Evolutionary conservation across 2,888 invertebrate genomes (phyloP).

Genomic region (Antheraea yamamai): DNA sequence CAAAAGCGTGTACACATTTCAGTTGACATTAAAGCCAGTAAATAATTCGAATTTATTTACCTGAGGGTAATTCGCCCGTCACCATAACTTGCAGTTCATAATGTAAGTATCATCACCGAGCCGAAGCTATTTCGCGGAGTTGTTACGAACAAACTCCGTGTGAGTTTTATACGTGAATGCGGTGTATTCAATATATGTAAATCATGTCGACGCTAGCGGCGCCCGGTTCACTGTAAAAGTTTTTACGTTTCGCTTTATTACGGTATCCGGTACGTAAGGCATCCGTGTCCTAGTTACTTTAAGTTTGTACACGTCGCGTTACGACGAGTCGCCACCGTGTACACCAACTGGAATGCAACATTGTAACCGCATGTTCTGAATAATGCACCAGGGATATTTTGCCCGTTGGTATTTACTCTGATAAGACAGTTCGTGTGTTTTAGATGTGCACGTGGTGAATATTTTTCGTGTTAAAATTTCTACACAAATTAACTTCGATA

Average conservation of each 20-base stretch:
- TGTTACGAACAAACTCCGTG: background rate
- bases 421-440: background rate
- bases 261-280: background rate
- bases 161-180: background rate
- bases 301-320: background rate
- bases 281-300: background rate
- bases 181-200: slow-evolving; percentile 1
- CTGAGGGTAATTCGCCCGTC: background rate
- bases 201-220: background rate
- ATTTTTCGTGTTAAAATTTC: too few relatives aligned
- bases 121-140: background rate
- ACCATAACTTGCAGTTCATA: background rate
- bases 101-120: background rate
- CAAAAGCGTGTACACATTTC: too few relatives aligned
- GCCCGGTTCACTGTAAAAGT: background rate
- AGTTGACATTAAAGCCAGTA: too few relatives aligned
- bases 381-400: background rate
- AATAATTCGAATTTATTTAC: too few relatives aligned
- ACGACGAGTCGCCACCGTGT: background rate
- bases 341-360: background rate
- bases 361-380: background rate
- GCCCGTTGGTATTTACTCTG: background rate
- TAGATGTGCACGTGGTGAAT: too few relatives aligned
- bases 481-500: too few relatives aligned
- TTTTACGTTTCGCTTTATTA: slow-evolving; percentile 10